Percentiles rank a stretch among this genome's conserved stretches.
phyloP scores from a whole-genome alignment of 2,797 vertebrate species.

The Poeciliopsis infans region DNA sequence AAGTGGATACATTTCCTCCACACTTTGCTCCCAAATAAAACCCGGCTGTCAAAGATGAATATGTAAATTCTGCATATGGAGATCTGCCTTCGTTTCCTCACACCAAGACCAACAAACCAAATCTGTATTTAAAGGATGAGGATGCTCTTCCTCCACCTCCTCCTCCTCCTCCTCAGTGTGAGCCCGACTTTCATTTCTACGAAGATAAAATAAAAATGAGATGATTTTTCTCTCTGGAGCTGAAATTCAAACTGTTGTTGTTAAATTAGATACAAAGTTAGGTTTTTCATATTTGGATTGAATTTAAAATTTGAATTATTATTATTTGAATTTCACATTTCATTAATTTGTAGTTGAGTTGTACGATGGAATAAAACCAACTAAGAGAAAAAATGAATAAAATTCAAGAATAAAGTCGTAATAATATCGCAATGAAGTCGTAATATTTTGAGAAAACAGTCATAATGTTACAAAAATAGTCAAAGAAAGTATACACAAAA shows the following conservation, averaged over 20 bases:
- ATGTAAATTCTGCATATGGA: constrained; percentile 82
- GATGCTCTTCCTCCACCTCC: constrained; percentile 43
- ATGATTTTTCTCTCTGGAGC: constrained; percentile 29
- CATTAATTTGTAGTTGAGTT: neutral
- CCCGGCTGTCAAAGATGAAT: constrained; percentile 81
- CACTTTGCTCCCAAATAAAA: constrained; percentile 76
- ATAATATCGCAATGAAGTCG: no score
- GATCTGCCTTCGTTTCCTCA: constrained; percentile 70
- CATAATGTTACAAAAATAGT: no score
- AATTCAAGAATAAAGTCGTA: no score
- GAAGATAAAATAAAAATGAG: constrained; percentile 52
- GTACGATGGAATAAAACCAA: no score
- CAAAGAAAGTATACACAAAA: no score
- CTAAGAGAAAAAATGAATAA: no score
- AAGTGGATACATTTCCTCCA: constrained; percentile 81
- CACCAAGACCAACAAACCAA: constrained; percentile 70
- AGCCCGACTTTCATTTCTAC: constrained; percentile 59
- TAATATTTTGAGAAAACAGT: no score
- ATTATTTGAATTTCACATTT: neutral
- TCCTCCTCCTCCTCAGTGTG: constrained; percentile 25
- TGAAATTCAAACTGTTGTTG: constrained; percentile 25
- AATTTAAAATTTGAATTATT: neutral
- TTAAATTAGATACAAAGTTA: neutral
- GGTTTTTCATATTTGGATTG: neutral
- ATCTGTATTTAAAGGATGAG: constrained; percentile 76